These are phyloP conservation scores for Sialia sialis DNA, from an alignment of 2,113 vertebrate species.

Conservation along the genomic window DNA sequence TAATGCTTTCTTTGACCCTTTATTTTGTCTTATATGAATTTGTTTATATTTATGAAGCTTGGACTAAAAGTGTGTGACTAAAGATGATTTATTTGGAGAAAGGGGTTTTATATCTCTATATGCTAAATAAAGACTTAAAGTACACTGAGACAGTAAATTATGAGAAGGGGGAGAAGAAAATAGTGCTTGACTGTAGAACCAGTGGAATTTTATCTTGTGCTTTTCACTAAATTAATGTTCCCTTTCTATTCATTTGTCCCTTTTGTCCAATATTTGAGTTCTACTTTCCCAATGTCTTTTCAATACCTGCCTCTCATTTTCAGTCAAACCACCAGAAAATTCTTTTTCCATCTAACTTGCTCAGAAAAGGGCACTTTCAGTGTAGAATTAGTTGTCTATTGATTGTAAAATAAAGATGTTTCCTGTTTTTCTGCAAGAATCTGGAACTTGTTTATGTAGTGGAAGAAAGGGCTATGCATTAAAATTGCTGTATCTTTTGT, in stretches of 20 bases:
- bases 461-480: neutral
- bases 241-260: neutral
- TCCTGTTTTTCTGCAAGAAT: neutral
- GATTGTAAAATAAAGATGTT: neutral
- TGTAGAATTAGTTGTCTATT: neutral
- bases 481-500: neutral
- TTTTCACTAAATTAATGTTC: neutral
- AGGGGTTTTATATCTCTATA: neutral
- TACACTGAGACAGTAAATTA: neutral
- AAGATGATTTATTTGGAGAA: neutral
- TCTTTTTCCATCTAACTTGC: neutral
- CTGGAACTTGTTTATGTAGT: neutral
- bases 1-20: neutral
- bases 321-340: neutral
- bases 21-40: neutral
- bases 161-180: neutral
- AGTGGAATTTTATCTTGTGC: neutral
- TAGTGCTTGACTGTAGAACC: neutral
- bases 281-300: neutral
- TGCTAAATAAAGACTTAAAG: neutral
- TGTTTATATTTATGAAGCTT: neutral
- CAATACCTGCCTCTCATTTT: neutral
- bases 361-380: neutral
- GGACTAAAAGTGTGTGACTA: neutral
- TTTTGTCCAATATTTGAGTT: neutral